Evolutionary conservation across 1,140 invertebrate genomes (phyloP), one percentile per base, ranked within the genome.

Genomic region (Ceratosolen solmsi): DNA sequence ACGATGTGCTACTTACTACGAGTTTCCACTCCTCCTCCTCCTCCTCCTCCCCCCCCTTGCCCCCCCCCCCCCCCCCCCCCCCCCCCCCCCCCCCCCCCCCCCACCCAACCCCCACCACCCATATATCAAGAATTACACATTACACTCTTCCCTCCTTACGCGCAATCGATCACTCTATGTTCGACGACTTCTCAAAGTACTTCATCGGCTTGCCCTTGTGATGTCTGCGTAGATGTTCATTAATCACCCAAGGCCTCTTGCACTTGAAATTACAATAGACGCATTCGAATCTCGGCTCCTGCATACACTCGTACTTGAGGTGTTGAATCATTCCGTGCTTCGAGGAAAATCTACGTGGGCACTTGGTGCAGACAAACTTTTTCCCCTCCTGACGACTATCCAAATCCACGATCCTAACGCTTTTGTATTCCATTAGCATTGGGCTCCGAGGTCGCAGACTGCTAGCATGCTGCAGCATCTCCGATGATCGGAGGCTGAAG

Each of bases 261-360:
- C 71, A 33, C 25, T 74, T 80, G 58, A 74, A 80, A 1, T 36
- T 82, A 83, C 93, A 93, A 63, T 90, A 88, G 51, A 92, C 91
- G 86, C 94, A 94, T 85, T 93, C 91, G 90, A 95, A 95, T 83
- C 93, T 92, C 2, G 94, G 94, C 75, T 93, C 92, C 71, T 93
- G 58, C n/a, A 93, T 93, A 87, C 94, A 95, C 86, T 95, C 60
- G 76, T 78, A 70, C 20, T 70, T 49, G n/a, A 51, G 46, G 46
- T 78, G 76, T 1, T 49, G 76, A 1, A n/a, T 33, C 20, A 58
- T 54, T 17, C 78, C 56, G 22, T 36, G 56, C 17, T 58, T 41
- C 15, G 68, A 49, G 0, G 11, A 27, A 36, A 79, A 79, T 51
- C 20, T 30, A 1, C 38, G 49, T 8, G 60, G 30, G n/a, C 65